These are phyloP conservation scores for Campoplex nolae DNA, from an alignment of 2,888 invertebrate species.

Conservation along the genomic window DNA sequence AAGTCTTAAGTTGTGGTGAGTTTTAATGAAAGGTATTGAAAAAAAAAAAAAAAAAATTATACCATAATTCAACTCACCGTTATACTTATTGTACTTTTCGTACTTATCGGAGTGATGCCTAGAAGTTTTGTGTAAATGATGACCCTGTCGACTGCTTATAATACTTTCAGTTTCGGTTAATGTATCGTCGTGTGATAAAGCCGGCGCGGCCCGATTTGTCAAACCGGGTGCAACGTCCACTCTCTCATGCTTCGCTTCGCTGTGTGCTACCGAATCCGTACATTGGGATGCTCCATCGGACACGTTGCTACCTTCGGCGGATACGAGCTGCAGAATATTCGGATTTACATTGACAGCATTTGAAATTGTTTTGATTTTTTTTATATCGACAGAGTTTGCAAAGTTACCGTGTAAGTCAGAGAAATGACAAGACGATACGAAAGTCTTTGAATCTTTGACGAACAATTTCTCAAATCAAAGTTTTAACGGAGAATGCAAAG, in stretches of 20 bases:
- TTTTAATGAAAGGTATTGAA: too few species aligned
- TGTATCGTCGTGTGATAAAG: constrained; percentile 83
- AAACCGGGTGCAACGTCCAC: constrained; percentile 82
- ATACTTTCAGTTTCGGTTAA: constrained; percentile 84
- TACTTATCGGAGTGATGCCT: constrained; percentile 85
- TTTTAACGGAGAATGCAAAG: background rate
- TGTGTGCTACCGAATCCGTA: constrained; percentile 90
- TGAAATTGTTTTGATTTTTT: background rate
- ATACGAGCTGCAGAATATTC: constrained; percentile 88
- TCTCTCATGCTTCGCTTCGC: constrained; percentile 82
- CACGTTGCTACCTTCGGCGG: constrained; percentile 93
- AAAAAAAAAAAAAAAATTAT: too few species aligned
- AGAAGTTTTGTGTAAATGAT: constrained; percentile 84
- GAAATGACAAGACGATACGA: too few species aligned
- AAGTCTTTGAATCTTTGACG: background rate
- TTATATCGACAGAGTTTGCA: background rate
- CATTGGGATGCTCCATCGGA: constrained; percentile 94
- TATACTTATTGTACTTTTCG: constrained; percentile 86
- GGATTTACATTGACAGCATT: background rate
- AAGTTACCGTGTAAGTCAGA: background rate
- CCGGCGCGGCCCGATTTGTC: constrained; percentile 80
- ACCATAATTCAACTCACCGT: constrained; percentile 81
- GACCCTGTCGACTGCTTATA: constrained; percentile 83
- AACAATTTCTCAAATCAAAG: background rate
- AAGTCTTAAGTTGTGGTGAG: too few species aligned